Evolutionary conservation across 2,113 vertebrate species (phyloP).

Genomic region (Terrapene triunguis): DNA sequence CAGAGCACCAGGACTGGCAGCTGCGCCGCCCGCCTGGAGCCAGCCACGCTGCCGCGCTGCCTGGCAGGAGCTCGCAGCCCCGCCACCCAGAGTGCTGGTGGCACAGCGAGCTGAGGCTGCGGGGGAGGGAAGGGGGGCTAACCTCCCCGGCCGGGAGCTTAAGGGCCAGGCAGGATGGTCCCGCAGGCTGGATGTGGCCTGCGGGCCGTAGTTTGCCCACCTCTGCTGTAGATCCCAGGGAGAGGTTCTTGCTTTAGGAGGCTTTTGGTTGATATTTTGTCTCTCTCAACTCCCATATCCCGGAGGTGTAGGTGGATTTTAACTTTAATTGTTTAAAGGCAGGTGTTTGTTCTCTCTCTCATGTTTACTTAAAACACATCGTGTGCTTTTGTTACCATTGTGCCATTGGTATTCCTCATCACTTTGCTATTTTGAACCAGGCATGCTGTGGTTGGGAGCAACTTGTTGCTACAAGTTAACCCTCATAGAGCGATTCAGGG

Average conservation of each 20-base stretch:
- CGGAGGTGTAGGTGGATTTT: slow-evolving; percentile 44
- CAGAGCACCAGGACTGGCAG: no score
- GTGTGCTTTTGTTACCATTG: background rate
- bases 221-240: background rate
- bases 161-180: no score
- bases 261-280: background rate
- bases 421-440: slow-evolving; percentile 35
- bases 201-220: no score
- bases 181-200: no score
- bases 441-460: background rate
- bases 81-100: no score
- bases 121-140: no score
- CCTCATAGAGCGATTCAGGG: background rate
- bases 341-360: slow-evolving; percentile 47
- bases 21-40: no score
- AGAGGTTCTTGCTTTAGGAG: slow-evolving; percentile 29
- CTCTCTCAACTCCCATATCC: slow-evolving; percentile 16
- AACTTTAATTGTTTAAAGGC: slow-evolving; percentile 34
- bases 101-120: no score
- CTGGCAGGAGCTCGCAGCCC: no score
- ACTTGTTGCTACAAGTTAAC: background rate
- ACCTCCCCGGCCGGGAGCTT: no score
- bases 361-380: slow-evolving; percentile 9
- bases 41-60: no score
- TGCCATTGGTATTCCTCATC: background rate